These are phyloP conservation scores for Leptinotarsa rubiginosa DNA, from an alignment of 2,888 invertebrate species.

Conservation along the genomic window DNA sequence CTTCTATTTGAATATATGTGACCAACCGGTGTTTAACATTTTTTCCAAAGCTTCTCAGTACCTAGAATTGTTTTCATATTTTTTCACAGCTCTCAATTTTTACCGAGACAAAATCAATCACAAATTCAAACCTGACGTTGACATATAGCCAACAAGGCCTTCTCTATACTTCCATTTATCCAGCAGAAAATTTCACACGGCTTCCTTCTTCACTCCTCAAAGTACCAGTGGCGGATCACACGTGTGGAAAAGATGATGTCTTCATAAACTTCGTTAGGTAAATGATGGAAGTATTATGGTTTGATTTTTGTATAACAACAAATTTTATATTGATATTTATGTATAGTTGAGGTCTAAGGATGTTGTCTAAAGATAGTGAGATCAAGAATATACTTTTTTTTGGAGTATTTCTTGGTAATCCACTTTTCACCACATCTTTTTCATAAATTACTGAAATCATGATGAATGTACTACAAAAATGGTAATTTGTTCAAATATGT, in stretches of 20 bases:
- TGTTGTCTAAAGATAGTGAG: too few relatives aligned
- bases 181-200: conserved; percentile 47
- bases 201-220: conserved; percentile 42
- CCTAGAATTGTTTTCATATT: conserved; percentile 24
- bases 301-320: too few relatives aligned
- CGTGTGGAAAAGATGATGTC: not conserved
- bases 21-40: not conserved
- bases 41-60: conserved; percentile 2
- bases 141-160: conserved; percentile 48
- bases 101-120: conserved; percentile 38
- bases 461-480: too few relatives aligned
- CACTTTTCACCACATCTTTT: too few relatives aligned
- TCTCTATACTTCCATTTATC: conserved; percentile 44
- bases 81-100: conserved; percentile 37
- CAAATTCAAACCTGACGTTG: conserved; percentile 46
- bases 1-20: not conserved
- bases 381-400: too few relatives aligned
- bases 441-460: too few relatives aligned
- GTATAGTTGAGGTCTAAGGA: too few relatives aligned
- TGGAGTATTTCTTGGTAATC: too few relatives aligned
- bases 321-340: too few relatives aligned
- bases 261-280: too few relatives aligned
- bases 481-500: too few relatives aligned
- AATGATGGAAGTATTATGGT: too few relatives aligned
- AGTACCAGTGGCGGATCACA: conserved; percentile 33